Evolutionary conservation across 2,797 vertebrate species (phyloP).

Genomic region (Lutjanus campechanus): DNA sequence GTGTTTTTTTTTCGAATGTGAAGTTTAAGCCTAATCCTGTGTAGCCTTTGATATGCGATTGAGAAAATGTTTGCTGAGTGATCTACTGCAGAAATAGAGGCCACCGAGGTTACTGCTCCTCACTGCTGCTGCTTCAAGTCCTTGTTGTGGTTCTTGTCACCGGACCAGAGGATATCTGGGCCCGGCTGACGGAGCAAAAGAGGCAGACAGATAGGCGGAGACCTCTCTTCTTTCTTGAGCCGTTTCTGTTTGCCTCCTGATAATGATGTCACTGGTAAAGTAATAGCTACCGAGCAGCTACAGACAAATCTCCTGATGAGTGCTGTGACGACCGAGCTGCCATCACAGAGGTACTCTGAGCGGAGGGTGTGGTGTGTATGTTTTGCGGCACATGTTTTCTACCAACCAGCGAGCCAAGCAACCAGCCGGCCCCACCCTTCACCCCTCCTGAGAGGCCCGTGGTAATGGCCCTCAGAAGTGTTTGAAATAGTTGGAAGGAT

Average conservation of each 20-base stretch:
- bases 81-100: conserved; percentile 49
- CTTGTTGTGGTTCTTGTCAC: conserved; percentile 65
- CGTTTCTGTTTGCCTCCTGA: conserved; percentile 9
- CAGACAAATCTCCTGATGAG: conserved; percentile 53
- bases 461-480: conserved; percentile 71
- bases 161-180: conserved; percentile 48
- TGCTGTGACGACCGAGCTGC: conserved; percentile 29
- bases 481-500: conserved; percentile 79
- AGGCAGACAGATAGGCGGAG: conserved; percentile 19
- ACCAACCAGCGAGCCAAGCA: conserved; percentile 54
- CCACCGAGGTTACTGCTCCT: conserved; percentile 27
- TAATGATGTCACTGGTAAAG: conserved; percentile 37
- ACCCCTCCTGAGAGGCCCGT: conserved; percentile 52
- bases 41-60: conserved; percentile 73
- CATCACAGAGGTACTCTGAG: conserved; percentile 27
- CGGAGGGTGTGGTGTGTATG: conserved; percentile 51
- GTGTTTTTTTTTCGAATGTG: conserved; percentile 62
- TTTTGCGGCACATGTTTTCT: conserved; percentile 49
- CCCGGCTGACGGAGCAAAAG: not conserved
- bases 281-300: conserved; percentile 28
- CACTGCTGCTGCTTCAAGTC: conserved; percentile 18
- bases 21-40: conserved; percentile 62
- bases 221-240: not conserved
- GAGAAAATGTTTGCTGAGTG: conserved; percentile 56
- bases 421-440: conserved; percentile 58